Percentiles rank a stretch among this genome's conserved stretches.
These are phyloP conservation scores for Apantesis nais DNA, from an alignment of 2,888 invertebrate species.

Conservation along the genomic window DNA sequence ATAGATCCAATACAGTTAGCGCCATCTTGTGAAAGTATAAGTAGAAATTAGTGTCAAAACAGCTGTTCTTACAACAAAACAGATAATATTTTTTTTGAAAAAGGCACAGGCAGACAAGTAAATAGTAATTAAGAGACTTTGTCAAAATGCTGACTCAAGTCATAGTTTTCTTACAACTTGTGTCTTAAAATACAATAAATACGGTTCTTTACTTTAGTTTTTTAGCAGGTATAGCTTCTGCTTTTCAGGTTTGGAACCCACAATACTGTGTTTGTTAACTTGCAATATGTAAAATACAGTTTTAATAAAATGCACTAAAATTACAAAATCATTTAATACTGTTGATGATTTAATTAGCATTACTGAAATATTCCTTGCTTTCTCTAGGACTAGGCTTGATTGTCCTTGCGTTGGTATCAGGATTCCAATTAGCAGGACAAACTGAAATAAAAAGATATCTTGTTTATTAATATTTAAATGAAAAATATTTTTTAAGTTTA, in stretches of 20 bases:
- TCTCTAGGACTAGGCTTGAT: slow-evolving; percentile 96
- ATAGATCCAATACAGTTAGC: not conserved
- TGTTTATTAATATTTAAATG: not conserved
- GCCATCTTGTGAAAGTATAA: not conserved
- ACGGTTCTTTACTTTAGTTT: not conserved
- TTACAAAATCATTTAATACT: slow-evolving; percentile 20
- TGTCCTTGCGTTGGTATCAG: slow-evolving; percentile 91
- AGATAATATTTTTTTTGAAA: not conserved
- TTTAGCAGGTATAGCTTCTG: not conserved
- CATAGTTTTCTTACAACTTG: not conserved
- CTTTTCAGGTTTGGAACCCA: not conserved
- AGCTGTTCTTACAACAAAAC: not conserved
- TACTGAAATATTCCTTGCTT: slow-evolving; percentile 95
- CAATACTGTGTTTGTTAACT: not conserved
- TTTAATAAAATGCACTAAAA: slow-evolving; percentile 33
- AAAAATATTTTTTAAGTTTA: not conserved
- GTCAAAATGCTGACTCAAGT: not conserved
- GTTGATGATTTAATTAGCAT: slow-evolving; percentile 65
- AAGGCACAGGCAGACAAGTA: not conserved
- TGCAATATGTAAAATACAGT: slow-evolving; percentile 20
- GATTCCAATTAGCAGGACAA: slow-evolving; percentile 98
- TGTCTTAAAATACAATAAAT: no score
- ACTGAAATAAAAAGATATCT: slow-evolving; percentile 81
- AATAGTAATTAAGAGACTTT: not conserved
- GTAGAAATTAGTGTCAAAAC: not conserved